Base-by-base conservation (phyloP, 2,888 invertebrate genomes). In the Smittia aterrima region DNA sequence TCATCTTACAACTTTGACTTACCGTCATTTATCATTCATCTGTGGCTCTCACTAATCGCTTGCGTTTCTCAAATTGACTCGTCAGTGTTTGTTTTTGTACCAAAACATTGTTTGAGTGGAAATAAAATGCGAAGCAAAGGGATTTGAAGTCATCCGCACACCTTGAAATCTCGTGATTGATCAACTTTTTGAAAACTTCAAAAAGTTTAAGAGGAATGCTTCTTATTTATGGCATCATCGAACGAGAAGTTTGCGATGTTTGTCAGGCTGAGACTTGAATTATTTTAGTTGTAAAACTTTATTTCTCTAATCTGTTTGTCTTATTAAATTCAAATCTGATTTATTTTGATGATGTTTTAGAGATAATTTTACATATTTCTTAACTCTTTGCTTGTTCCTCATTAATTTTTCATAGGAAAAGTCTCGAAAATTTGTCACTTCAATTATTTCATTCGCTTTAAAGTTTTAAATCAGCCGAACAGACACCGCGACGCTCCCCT, bases 21-120 rank as follows among this genome's bases (percentile, higher is more conserved):
- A 9, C 3, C 3, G 32, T 32, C 32, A 32, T 32, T 9, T 32
- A 32, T 32, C 32, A 32, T 32, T 9, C 32, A 32, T 3, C 32
- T 6, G 32, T 9, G 3, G 9, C 32, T 32, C 32, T 3, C 32
- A 9, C 32, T 32, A 32, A 32, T 47, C 16, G 11, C 16, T 47
- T 47, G 47, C 16, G 16, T 47, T 47, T 11, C 11, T 58, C 58
- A 58, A 58, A 58, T 58, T 58, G 58, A 58, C 58, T 58, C 11
- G 53, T 47, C 18, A 16, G 7, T 47, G 18, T 18, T 11, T 18
- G 3, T 47, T 47, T 58, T 58, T n/a, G 16, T n/a, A 47, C 47
- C 47, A 47, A 2, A 47, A 47, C 1, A 6, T 47, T 47, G 2
- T 47, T 3, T 47, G 47, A 47, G 32, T 32, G 32, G 32, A 32